Percentiles rank a stretch among this genome's conserved stretches.
Evolutionary conservation across 1,140 invertebrate genomes (phyloP).

Genomic region (Drosophila cardini): DNA sequence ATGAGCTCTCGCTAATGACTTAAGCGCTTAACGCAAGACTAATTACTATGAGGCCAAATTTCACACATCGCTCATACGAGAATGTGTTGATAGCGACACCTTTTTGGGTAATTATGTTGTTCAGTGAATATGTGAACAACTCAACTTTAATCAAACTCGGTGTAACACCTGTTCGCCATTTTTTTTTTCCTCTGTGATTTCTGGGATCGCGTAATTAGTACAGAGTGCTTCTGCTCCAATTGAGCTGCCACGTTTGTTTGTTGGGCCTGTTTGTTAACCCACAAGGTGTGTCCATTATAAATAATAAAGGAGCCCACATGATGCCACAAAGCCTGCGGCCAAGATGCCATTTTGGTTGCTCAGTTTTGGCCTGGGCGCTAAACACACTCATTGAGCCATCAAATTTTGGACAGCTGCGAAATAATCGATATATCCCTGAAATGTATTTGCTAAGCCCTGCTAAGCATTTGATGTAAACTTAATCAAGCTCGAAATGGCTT

Average conservation of each 20-base stretch:
- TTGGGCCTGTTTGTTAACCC: slow-evolving; percentile 10
- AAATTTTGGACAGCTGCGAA: slow-evolving; percentile 35
- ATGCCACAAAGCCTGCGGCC: slow-evolving; percentile 6
- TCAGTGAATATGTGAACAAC: slow-evolving; percentile 61
- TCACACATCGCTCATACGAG: slow-evolving; percentile 26
- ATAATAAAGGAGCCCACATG: slow-evolving; percentile 50
- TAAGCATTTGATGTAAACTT: slow-evolving; percentile 33
- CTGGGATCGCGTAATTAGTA: slow-evolving; percentile 53
- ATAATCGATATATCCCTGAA: slow-evolving; percentile 32
- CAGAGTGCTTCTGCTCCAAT: slow-evolving; percentile 35
- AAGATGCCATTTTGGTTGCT: slow-evolving; percentile 2
- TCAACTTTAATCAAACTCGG: slow-evolving; percentile 41
- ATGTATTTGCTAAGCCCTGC: slow-evolving; percentile 14
- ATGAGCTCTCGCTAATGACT: slow-evolving; percentile 49
- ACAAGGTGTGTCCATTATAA: slow-evolving; percentile 35
- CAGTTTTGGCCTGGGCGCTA: neutral
- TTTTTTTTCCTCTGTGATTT: slow-evolving; percentile 42
- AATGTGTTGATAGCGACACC: slow-evolving; percentile 41
- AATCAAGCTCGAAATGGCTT: slow-evolving; percentile 41
- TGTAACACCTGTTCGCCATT: slow-evolving; percentile 49
- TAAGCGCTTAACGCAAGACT: slow-evolving; percentile 31
- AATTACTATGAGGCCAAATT: slow-evolving; percentile 52
- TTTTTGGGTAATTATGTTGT: slow-evolving; percentile 73
- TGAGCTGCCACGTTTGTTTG: slow-evolving; percentile 2
- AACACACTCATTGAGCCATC: slow-evolving; percentile 31